Evolutionary conservation across 2,113 vertebrate species (phyloP), one percentile per base, ranked within the genome.

Genomic region (Aspiorhynchus laticeps): DNA sequence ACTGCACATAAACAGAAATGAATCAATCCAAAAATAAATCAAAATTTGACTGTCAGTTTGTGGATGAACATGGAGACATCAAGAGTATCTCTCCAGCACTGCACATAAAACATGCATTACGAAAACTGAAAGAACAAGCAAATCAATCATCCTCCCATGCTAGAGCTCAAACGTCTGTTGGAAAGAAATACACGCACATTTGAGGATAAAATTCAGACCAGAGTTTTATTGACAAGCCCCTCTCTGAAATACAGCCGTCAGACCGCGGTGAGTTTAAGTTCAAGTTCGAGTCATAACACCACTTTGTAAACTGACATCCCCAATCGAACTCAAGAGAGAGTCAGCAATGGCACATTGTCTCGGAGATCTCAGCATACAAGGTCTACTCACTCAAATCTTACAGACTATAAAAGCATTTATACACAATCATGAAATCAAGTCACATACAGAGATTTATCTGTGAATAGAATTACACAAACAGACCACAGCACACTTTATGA

Each of bases 131-230:
- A 5, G 46, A 71, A 43, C 75, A 84, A 73, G 75, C 65, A 78
- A 88, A 75, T 59, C 48, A 75, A 85, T 82, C 83, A 87, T 83
- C 88, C 83, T 85, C 84, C 88, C 88, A 89, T 89, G 88, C 88
- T 87, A 85, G 61, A 87, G 83, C 77, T 82, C 48, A 69, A 85
- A 87, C 59, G 17, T 48, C 81, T 73, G 85, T 87, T 46, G 86
- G 84, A 89, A 89, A 89, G 83, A 89, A 89, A 89, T 83, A 85
- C 86, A 89, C 88, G 79, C 83, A 89, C 86, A 89, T 87, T 79
- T 89, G 61, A 87, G 83, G 86, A 87, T 87, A 89, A 86, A 89
- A 87, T 85, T 87, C 86, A 89, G 83, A 85, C 79, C 88, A 89
- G 83, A 86, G 73, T 85, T 89, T 89, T 89, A 89, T 89, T 89